Percentiles rank a stretch among this genome's conserved stretches.
Conservation (phyloP, 2,888 invertebrate species). For the Creontiades dilutus region DNA sequence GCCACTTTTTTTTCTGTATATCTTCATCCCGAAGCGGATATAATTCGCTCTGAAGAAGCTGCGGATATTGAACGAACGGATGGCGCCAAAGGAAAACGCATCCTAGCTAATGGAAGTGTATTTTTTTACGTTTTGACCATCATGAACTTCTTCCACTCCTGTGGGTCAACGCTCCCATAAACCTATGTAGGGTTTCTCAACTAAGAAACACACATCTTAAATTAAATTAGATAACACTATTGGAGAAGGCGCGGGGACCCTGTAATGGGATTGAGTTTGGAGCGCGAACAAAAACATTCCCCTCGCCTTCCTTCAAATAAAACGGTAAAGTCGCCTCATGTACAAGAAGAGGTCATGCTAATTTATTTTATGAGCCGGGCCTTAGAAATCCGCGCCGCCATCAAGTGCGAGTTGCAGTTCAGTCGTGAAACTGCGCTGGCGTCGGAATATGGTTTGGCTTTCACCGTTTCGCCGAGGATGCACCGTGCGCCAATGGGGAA, state of each 20-base stretch:
- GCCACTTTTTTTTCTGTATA: neutral
- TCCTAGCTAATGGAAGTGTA: conserved; percentile 47
- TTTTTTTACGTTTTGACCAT: conserved; percentile 54
- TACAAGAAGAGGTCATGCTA: conserved; percentile 62
- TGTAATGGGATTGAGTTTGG: conserved; percentile 59
- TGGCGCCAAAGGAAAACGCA: conserved; percentile 44
- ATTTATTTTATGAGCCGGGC: conserved; percentile 56
- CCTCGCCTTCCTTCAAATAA: conserved; percentile 43
- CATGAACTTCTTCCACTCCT: conserved; percentile 2
- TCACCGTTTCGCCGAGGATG: neutral
- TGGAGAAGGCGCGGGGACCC: conserved; percentile 35
- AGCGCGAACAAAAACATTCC: conserved; percentile 57
- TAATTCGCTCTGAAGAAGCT: conserved; percentile 43
- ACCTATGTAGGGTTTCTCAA: conserved; percentile 49
- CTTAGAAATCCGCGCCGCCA: conserved; percentile 48
- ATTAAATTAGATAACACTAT: conserved; percentile 64
- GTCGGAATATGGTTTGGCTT: conserved; percentile 24
- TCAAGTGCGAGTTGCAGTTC: conserved; percentile 43
- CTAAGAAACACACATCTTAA: conserved; percentile 62
- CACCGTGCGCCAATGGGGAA: neutral
- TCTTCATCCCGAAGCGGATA: conserved; percentile 20
- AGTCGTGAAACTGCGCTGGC: conserved; percentile 23
- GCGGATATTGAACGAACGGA: conserved; percentile 28
- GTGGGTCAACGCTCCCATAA: conserved; percentile 52
- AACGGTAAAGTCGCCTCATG: conserved; percentile 60